Evolutionary conservation across 2,888 invertebrate genomes (phyloP).

Genomic region (Nezara viridula): DNA sequence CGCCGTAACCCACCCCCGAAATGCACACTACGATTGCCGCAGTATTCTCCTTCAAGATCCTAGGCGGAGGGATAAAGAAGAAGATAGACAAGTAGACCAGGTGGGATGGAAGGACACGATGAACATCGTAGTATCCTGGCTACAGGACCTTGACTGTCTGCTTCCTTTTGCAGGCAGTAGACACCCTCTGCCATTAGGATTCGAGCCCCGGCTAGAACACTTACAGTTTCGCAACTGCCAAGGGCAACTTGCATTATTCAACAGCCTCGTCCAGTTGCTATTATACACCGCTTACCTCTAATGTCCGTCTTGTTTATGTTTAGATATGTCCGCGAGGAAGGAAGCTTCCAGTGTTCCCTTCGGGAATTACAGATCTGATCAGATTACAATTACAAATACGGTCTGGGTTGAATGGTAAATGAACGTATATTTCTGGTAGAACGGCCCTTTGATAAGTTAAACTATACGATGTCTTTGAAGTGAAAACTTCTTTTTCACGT

Average conservation of each 20-base stretch:
- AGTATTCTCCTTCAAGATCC: background rate
- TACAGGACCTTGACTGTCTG: slow-evolving; percentile 24
- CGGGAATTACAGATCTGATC: slow-evolving; percentile 1
- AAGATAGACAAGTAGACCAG: background rate
- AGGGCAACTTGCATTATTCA: slow-evolving; percentile 48
- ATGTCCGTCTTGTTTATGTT: slow-evolving; percentile 32
- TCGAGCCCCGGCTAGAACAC: slow-evolving; percentile 16
- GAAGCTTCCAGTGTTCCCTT: slow-evolving; percentile 13
- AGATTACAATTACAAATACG: slow-evolving; percentile 19
- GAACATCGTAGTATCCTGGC: slow-evolving; percentile 12
- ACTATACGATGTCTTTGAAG: background rate
- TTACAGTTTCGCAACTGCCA: slow-evolving; percentile 48
- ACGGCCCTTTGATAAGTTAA: background rate
- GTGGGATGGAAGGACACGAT: slow-evolving; percentile 18
- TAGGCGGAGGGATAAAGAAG: background rate
- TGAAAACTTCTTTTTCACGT: too few relatives aligned
- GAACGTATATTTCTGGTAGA: background rate
- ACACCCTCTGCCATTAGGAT: slow-evolving; percentile 32
- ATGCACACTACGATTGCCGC: background rate
- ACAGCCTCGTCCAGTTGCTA: background rate
- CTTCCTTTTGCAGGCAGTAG: slow-evolving; percentile 27
- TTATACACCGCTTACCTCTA: slow-evolving; percentile 37
- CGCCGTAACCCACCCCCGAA: slow-evolving; percentile 43
- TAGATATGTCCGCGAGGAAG: slow-evolving; percentile 31
- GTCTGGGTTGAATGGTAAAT: background rate